Base-by-base conservation (phyloP, 2,888 invertebrate genomes). In the Diplazon laetatorius region DNA sequence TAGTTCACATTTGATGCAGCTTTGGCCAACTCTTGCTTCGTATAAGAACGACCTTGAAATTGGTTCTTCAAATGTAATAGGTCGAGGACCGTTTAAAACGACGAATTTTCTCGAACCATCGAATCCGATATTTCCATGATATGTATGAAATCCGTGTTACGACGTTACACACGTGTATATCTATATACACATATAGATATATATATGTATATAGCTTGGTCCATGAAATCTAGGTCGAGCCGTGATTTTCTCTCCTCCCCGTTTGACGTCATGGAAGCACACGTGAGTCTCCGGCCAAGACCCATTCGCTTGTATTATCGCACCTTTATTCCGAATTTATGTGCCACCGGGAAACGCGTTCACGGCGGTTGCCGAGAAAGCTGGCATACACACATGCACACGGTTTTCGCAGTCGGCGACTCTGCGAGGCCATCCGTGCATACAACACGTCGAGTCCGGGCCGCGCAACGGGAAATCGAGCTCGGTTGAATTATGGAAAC, bases 401-500 rank as follows among this genome's bases (percentile, higher is more conserved):
- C 12, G 9, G 20, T 20, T 42, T 12, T 18, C 46, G 55, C 37
- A 10, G 20, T 46, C 30, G 16, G 44, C 25, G 52, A 66, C n/a
- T n/a, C n/a, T n/a, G 30, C 12, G 30, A 2, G 42, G n/a, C 37
- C 2, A 16, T 8, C 18, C 20, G 18, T 48, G 20, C 62, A 52
- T 68, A 68, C 63, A 63, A 52, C 55, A 68, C 30, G 25, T n/a
- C 20, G 57, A 16, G 30, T 37, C 35, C 10, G 52, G 22, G 65
- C 68, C 30, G 65, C 68, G 72, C 62, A 74, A 76, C 65, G 73
- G 80, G 80, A 80, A 82, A 80, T 80, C 76, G 80, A 78, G 72
- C 55, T 71, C 20, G 68, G 72, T 74, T 78, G 78, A 78, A 80
- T 82, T 80, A 80, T 80, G 76, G 76, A 78, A 74, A 78, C 65